Percentiles rank a stretch among this genome's conserved stretches.
phyloP scores from a whole-genome alignment of 2,888 invertebrate species.

The Drosophila bunnanda region DNA sequence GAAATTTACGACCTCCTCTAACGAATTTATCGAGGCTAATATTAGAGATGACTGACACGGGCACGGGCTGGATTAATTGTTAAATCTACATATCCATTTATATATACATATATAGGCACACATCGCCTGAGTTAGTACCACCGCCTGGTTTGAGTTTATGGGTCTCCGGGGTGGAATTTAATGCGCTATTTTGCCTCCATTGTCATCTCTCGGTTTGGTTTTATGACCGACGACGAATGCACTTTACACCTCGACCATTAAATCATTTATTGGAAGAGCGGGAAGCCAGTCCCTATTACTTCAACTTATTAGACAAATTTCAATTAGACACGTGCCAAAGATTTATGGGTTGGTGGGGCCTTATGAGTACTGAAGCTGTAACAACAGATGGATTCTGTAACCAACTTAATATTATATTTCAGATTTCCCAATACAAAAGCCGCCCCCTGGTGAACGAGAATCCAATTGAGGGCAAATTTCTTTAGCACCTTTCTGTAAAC shows the following conservation, averaged over 20 bases:
- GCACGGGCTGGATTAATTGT: constrained; percentile 58
- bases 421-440: constrained; percentile 5
- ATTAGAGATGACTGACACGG: constrained; percentile 57
- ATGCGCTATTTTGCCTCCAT: constrained; percentile 33
- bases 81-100: constrained; percentile 46
- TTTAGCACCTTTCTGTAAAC: constrained; percentile 44
- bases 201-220: constrained; percentile 31
- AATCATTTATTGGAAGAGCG: constrained; percentile 32
- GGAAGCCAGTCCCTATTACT: constrained; percentile 16
- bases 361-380: constrained; percentile 12
- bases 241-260: constrained; percentile 46
- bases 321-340: constrained; percentile 27
- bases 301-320: constrained; percentile 26
- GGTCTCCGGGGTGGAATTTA: constrained; percentile 50
- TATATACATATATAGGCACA: constrained; percentile 23
- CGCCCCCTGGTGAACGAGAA: background rate
- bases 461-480: constrained; percentile 19
- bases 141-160: constrained; percentile 47
- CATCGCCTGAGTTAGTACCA: constrained; percentile 13
- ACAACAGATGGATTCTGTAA: background rate
- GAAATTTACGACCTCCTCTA: constrained; percentile 54
- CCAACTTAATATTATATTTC: constrained; percentile 3
- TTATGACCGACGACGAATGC: constrained; percentile 39
- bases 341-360: constrained; percentile 19
- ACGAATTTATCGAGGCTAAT: constrained; percentile 63